Evolutionary conservation across 1,140 invertebrate species (phyloP).

Genomic region (Mamestra configurata): DNA sequence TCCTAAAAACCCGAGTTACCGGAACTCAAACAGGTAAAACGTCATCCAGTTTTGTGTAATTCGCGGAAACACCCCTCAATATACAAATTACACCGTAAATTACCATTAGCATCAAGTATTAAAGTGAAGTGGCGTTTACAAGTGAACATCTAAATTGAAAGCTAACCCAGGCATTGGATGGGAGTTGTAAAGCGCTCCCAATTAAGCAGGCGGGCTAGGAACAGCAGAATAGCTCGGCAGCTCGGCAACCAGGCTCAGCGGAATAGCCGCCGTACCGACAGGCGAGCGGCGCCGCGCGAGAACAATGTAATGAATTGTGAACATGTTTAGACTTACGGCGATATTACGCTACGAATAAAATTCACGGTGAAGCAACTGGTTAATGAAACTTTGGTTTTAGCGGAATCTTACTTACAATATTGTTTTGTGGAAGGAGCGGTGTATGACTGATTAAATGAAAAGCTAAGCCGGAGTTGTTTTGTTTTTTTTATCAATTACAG

Average conservation of each 20-base stretch:
- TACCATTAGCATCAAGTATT: slow-evolving; percentile 24
- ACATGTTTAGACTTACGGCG: slow-evolving; percentile 25
- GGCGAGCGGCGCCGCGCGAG: not conserved
- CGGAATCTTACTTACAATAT: no score
- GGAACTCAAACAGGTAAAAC: not conserved
- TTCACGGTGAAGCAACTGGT: slow-evolving; percentile 2
- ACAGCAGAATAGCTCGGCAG: slow-evolving; percentile 57
- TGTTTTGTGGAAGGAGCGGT: not conserved
- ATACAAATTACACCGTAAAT: slow-evolving; percentile 13
- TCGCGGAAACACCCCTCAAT: not conserved
- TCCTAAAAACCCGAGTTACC: no score
- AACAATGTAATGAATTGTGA: slow-evolving; percentile 51
- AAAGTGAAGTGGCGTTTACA: slow-evolving; percentile 41
- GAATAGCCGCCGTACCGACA: slow-evolving; percentile 42
- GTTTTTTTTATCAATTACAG: no score
- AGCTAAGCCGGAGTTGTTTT: no score
- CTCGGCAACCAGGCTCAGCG: no score
- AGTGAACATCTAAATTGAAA: slow-evolving; percentile 52
- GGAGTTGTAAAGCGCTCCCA: slow-evolving; percentile 72
- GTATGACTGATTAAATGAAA: not conserved
- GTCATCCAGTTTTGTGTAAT: not conserved
- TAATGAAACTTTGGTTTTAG: slow-evolving; percentile 16
- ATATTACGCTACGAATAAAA: slow-evolving; percentile 12
- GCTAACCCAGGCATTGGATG: slow-evolving; percentile 69
- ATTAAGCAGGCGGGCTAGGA: slow-evolving; percentile 67